Evolutionary conservation across 2,888 invertebrate genomes (phyloP), one percentile per base, ranked within the genome.

Genomic region (Linyphia triangularis): DNA sequence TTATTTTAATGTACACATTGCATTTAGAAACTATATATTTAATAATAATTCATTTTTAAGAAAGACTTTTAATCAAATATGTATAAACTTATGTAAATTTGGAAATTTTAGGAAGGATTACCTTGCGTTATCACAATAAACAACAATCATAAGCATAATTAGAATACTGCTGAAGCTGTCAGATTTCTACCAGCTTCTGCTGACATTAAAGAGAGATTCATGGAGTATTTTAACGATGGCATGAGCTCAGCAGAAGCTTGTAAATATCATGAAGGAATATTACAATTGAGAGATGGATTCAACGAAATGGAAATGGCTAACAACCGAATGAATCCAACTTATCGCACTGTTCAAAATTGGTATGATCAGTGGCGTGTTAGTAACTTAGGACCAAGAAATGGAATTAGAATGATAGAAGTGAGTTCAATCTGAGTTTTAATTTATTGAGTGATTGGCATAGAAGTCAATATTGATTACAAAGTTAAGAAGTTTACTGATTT

Each of bases 201-300:
- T 33, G 65, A 24, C 5, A 24, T 10, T n/a, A 37, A 37, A 40
- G 63, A 78, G 6, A 43, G 3, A 13, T 78, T 78, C n/a, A 6
- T 37, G 5, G 65, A 78, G 37, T 78, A 78, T 37, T 78, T 78
- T 40, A 78, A 78, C 22, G 40, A 65, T 78, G 65, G 37, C 9
- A 19, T 78, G 63, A 26, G 61, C 19, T 24, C 37, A 16, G 16
- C 75, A 26, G 75, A 75, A 75, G 57, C 78, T 24, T 63, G 63
- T 30, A 78, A 40, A 16, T 78, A 63, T 24, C 78, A 78, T 30
- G 19, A 30, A 63, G 28, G 51, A 6, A 3, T 43, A 26, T n/a
- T 79, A 13, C 16, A 79, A 24, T 13, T 79, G 67, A 13, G 69
- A 69, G 81, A 81, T 16, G 37, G 51, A 28, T 69, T 26, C 19